Evolutionary conservation across 2,797 vertebrate species (phyloP), one percentile per base, ranked within the genome.

Genomic region (Linurgus olivaceus): DNA sequence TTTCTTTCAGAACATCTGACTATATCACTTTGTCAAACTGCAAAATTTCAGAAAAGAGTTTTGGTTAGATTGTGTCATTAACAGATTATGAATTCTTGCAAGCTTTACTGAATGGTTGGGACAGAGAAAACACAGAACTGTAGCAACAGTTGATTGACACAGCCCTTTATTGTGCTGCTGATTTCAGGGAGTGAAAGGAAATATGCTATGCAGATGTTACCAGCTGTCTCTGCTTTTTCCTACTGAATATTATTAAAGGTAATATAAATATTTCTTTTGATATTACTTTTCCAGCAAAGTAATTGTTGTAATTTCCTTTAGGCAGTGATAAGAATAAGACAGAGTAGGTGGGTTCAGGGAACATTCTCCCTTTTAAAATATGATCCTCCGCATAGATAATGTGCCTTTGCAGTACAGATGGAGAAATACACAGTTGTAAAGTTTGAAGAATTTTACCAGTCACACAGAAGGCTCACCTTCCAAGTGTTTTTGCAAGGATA

Each of bases 221-320:
- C 1, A 4, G 1, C 19, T 63, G 47, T 37, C 77, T 88, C 25
- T 87, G 31, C 5, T 76, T 87, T 40, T 78, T 83, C 38, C 24
- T 68, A 45, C 29, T 61, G 29, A 88, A 67, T 57, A 63, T 81
- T 85, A 92, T 90, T 91, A 87, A 79, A 92, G 26, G 26, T 85
- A 85, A 58, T 26, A 80, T 63, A 81, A 81, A 90, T 78, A 78
- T 72, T 78, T 79, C 17, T 82, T 93, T 93, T 90, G 81, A 90
- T 93, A 93, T 88, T 92, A 59, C 14, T 59, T 94, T 88, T 23
- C 35, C 51, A 84, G 33, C 11, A 76, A 94, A 94, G 37, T 78
- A 95, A 66, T 58, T 88, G 26, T 61, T 86, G 44, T 84, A 73
- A 93, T 94, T 95, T 96, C 88, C 86, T 88, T 84, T 63, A 80